phyloP scores from a whole-genome alignment of 1,140 invertebrate genomes.

The Carcinoscorpius rotundicauda region DNA sequence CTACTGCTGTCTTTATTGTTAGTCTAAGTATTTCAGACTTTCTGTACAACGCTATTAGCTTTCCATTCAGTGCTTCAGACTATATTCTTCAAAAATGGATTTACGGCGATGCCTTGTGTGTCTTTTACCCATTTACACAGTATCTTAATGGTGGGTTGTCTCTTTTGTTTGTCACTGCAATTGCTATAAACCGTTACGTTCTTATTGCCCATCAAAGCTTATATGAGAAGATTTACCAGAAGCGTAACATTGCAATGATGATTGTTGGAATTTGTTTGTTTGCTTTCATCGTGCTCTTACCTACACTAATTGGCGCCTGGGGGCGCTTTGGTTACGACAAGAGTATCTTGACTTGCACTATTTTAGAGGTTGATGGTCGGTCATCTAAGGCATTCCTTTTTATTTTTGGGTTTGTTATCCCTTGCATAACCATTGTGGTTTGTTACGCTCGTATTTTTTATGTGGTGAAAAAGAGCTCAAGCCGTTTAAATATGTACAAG shows the following conservation, averaged over 20 bases:
- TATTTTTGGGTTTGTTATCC: constrained; percentile 62
- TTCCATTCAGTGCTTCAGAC: constrained; percentile 40
- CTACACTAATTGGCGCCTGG: constrained; percentile 65
- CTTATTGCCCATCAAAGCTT: constrained; percentile 14
- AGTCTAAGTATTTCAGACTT: constrained; percentile 72
- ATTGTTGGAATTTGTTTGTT: constrained; percentile 55
- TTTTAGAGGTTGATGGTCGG: constrained; percentile 44
- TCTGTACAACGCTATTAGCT: constrained; percentile 65
- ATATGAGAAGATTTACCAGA: constrained; percentile 11
- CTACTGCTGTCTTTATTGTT: constrained; percentile 74
- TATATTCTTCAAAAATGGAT: constrained; percentile 45
- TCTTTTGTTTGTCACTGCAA: constrained; percentile 73
- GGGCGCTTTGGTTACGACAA: constrained; percentile 58
- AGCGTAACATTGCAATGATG: constrained; percentile 6
- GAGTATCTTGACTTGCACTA: constrained; percentile 15
- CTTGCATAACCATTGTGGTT: constrained; percentile 62
- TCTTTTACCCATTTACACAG: constrained; percentile 73
- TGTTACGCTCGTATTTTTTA: constrained; percentile 44
- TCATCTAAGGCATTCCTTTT: constrained; percentile 78
- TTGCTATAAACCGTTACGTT: constrained; percentile 68
- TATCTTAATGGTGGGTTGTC: constrained; percentile 79
- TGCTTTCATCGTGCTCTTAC: constrained; percentile 48
- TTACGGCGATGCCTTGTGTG: constrained; percentile 57
- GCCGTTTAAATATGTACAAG: neutral
- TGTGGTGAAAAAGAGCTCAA: neutral